Conservation (phyloP, 1,140 invertebrate genomes). For the Lepidurus couesii region DNA sequence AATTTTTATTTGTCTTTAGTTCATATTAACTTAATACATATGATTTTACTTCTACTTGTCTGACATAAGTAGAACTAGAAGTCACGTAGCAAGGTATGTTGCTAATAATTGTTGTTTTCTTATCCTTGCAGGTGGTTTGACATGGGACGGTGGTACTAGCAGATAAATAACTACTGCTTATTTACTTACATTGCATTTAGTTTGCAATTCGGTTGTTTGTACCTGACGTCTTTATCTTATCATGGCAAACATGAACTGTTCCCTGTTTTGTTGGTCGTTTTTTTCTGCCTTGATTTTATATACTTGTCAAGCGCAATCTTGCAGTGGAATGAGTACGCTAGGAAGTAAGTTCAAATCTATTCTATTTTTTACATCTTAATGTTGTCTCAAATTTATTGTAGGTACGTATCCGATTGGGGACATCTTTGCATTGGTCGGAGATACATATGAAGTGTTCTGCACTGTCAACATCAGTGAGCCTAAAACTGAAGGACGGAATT, state of each 20-base stretch:
- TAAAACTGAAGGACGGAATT: constrained; percentile 44
- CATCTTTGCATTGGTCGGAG: constrained; percentile 48
- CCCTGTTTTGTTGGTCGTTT: neutral
- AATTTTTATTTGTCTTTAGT: no score
- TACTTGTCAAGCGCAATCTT: neutral
- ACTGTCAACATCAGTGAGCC: constrained; percentile 46
- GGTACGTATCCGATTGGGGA: constrained; percentile 51
- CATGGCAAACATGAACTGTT: neutral
- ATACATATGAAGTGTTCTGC: constrained; percentile 48
- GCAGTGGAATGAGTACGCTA: neutral
- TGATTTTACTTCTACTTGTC: neutral
- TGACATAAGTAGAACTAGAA: neutral
- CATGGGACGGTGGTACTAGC: neutral
- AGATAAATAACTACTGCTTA: neutral
- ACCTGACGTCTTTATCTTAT: neutral
- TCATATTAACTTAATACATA: no score
- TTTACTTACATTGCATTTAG: neutral
- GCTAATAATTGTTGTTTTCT: neutral
- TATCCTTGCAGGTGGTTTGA: neutral
- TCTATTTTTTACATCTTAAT: neutral
- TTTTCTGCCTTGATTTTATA: neutral
- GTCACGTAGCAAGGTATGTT: neutral
- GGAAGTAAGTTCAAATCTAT: neutral
- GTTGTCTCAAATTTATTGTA: constrained; percentile 37
- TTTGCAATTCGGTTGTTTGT: neutral